A percentile compares a stretch with the other conserved stretches of the same genome.
These are phyloP conservation scores for Allobates femoralis DNA, from an alignment of 2,797 vertebrate species.

Conservation along the genomic window DNA sequence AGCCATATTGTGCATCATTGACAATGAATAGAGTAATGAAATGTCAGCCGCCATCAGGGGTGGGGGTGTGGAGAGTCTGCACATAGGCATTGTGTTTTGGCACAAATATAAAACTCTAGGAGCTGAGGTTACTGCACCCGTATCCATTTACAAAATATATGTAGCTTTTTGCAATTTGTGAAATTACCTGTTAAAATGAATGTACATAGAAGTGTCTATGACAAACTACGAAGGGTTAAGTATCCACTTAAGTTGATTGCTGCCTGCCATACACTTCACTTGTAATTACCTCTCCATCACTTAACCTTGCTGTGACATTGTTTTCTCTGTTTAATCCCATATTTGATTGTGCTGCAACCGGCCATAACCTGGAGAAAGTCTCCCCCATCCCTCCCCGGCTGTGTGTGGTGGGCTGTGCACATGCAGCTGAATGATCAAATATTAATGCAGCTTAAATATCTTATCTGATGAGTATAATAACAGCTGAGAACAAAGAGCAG, in stretches of 20 bases:
- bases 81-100: background rate
- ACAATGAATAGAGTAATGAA: background rate
- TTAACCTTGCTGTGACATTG: slow-evolving; percentile 62
- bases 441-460: background rate
- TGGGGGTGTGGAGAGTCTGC: background rate
- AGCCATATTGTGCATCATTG: no score
- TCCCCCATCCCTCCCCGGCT: no score
- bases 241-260: slow-evolving; percentile 59
- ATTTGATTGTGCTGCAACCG: slow-evolving; percentile 37
- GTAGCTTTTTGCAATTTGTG: background rate
- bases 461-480: no score
- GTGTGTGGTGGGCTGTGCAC: background rate
- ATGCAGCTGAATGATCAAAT: background rate
- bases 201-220: background rate
- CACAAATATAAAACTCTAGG: background rate
- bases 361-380: background rate
- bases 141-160: background rate
- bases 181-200: background rate
- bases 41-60: background rate
- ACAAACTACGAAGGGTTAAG: slow-evolving; percentile 29
- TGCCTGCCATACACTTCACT: slow-evolving; percentile 45
- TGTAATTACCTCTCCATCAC: slow-evolving; percentile 45
- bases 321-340: slow-evolving; percentile 29
- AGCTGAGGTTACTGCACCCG: background rate
- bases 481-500: no score